Conservation (phyloP, 2,888 invertebrate species). For the Hybos culiciformis region DNA sequence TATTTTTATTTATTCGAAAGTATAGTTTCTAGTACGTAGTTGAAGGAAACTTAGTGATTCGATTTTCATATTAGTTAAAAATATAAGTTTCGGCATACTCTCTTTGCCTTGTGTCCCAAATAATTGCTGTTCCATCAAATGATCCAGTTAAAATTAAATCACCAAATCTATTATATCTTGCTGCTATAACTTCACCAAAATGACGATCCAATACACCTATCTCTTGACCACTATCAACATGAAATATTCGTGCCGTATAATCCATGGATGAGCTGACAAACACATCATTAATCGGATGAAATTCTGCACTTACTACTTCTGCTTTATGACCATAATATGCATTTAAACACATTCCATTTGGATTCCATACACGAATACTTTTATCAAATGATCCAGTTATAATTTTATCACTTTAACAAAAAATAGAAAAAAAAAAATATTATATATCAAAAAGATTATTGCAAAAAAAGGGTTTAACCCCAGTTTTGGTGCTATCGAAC, state of each 20-base stretch:
- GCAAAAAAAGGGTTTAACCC: too few relatives aligned
- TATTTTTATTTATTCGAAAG: too few relatives aligned
- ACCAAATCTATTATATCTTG: slow-evolving; percentile 56
- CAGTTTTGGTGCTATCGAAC: too few relatives aligned
- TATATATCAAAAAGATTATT: background rate
- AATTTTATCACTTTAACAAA: slow-evolving; percentile 46
- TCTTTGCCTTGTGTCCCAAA: slow-evolving; percentile 59
- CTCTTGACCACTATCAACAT: slow-evolving; percentile 50
- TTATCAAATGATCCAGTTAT: slow-evolving; percentile 73
- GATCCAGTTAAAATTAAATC: slow-evolving; percentile 61
- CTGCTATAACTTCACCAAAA: slow-evolving; percentile 59
- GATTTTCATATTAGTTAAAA: too few relatives aligned
- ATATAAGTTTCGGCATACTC: too few relatives aligned
- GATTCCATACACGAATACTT: slow-evolving; percentile 61
- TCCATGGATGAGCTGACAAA: slow-evolving; percentile 69
- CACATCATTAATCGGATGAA: slow-evolving; percentile 45
- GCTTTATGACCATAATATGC: slow-evolving; percentile 62
- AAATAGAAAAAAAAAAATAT: slow-evolving; percentile 2
- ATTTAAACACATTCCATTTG: slow-evolving; percentile 49
- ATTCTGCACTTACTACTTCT: slow-evolving; percentile 58
- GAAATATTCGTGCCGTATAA: slow-evolving; percentile 55
- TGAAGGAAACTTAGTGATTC: too few relatives aligned
- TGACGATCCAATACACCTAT: slow-evolving; percentile 50
- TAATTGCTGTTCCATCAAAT: slow-evolving; percentile 59
- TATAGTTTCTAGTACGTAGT: too few relatives aligned